Evolutionary conservation across 2,113 vertebrate species (phyloP).

Genomic region (Tylochromis polylepis): DNA sequence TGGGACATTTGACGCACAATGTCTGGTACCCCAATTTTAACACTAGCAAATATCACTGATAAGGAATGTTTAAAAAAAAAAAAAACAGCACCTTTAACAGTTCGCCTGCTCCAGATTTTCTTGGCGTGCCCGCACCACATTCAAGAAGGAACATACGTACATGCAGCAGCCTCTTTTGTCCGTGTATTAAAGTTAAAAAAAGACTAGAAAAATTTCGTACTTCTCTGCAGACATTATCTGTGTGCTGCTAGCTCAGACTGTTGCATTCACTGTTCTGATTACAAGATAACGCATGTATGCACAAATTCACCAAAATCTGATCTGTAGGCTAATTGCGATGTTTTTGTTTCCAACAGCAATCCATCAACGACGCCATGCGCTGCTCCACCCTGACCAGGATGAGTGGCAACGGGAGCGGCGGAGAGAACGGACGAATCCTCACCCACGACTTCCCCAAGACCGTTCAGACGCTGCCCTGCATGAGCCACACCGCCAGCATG

Average conservation of each 20-base stretch:
- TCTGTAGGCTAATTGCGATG: background rate
- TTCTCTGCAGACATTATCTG: background rate
- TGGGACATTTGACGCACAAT: slow-evolving; percentile 6
- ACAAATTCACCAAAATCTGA: background rate
- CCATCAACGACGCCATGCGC: slow-evolving; percentile 95
- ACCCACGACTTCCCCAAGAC: slow-evolving; percentile 97
- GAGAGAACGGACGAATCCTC: slow-evolving; percentile 95
- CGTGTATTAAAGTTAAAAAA: background rate
- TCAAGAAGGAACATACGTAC: background rate
- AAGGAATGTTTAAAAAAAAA: background rate
- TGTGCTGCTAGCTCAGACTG: background rate
- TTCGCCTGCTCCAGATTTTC: background rate
- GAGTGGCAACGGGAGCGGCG: slow-evolving; percentile 82
- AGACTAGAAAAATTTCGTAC: background rate
- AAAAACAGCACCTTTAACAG: background rate
- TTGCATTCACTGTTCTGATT: background rate
- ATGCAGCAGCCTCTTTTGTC: background rate
- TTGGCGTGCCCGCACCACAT: slow-evolving; percentile 9
- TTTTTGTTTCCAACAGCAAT: slow-evolving; percentile 78
- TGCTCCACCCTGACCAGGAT: slow-evolving; percentile 91
- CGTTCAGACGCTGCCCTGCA: slow-evolving; percentile 96
- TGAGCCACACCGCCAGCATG: slow-evolving; percentile 97
- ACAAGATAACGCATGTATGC: background rate
- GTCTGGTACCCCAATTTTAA: slow-evolving; percentile 5
- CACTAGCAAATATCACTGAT: slow-evolving; percentile 19